Percentiles rank a stretch among this genome's conserved stretches.
Evolutionary conservation across 2,113 vertebrate genomes (phyloP).

Genomic region (Phalacrocorax aristotelis): DNA sequence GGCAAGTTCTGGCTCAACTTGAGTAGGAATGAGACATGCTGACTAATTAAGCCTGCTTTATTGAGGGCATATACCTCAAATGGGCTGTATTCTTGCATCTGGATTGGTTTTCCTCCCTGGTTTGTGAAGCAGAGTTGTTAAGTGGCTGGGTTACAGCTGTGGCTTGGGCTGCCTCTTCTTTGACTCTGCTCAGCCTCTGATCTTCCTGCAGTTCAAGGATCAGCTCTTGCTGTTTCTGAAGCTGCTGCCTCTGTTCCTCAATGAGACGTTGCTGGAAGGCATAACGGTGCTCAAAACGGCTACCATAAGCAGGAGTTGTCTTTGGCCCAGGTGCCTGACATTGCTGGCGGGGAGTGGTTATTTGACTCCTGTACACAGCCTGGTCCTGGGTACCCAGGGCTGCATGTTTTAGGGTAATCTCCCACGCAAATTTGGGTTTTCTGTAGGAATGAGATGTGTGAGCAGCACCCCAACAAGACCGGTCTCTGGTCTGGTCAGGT

Average conservation of each 20-base stretch:
- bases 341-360: not conserved
- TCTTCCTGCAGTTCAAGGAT: constrained; percentile 79
- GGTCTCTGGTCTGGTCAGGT: not conserved
- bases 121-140: not conserved
- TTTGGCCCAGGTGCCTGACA: not conserved
- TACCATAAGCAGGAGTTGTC: constrained; percentile 9
- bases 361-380: not conserved
- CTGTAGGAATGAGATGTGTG: not conserved
- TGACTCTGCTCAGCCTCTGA: constrained; percentile 70
- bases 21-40: not conserved
- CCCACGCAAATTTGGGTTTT: constrained; percentile 68
- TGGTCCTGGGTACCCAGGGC: constrained; percentile 48
- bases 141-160: not conserved
- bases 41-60: not conserved
- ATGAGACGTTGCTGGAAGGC: constrained; percentile 83
- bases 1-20: not conserved
- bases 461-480: not conserved
- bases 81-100: not conserved
- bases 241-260: constrained; percentile 81
- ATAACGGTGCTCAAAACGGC: constrained; percentile 73
- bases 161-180: constrained; percentile 63
- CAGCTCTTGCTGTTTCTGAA: constrained; percentile 85
- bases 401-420: constrained; percentile 68
- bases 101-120: not conserved
- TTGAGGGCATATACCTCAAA: constrained; percentile 9